Conservation (phyloP, 2,888 invertebrate species). For the Octodonta nipae region DNA sequence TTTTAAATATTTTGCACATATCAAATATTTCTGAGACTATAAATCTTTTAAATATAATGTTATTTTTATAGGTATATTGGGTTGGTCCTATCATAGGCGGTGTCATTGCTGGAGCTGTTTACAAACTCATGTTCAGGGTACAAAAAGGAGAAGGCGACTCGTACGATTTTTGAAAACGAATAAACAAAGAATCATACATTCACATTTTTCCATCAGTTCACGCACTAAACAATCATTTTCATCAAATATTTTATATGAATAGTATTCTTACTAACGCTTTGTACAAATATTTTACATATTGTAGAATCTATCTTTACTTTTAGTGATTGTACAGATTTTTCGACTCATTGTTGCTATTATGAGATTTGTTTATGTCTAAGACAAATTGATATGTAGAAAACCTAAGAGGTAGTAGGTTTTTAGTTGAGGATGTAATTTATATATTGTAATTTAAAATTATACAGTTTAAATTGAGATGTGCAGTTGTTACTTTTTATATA, state of each 20-base stretch:
- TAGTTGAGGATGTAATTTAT: too few relatives aligned
- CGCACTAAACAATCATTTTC: background rate
- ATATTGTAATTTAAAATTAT: too few relatives aligned
- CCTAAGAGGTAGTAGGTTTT: too few relatives aligned
- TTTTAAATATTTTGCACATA: too few relatives aligned
- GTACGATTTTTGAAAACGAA: slow-evolving; percentile 52
- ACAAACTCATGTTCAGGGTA: slow-evolving; percentile 46
- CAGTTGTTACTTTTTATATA: too few relatives aligned
- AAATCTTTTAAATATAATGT: too few relatives aligned
- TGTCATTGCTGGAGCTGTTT: slow-evolving; percentile 41
- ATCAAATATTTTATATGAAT: background rate
- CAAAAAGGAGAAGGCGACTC: slow-evolving; percentile 62
- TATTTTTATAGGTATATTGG: slow-evolving; percentile 44
- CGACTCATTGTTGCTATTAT: too few relatives aligned
- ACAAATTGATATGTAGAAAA: too few relatives aligned
- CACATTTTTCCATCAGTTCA: background rate
- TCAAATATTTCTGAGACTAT: too few relatives aligned
- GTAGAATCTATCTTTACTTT: background rate
- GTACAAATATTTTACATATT: slow-evolving; percentile 2
- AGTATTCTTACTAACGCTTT: background rate
- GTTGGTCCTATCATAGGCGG: slow-evolving; percentile 48
- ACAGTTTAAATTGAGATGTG: too few relatives aligned
- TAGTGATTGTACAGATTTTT: too few relatives aligned
- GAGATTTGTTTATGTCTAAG: too few relatives aligned
- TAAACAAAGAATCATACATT: background rate